Percentiles rank a stretch among this genome's conserved stretches.
Evolutionary conservation across 1,140 invertebrate species (phyloP).

Genomic region (Zaprionus vittiger): DNA sequence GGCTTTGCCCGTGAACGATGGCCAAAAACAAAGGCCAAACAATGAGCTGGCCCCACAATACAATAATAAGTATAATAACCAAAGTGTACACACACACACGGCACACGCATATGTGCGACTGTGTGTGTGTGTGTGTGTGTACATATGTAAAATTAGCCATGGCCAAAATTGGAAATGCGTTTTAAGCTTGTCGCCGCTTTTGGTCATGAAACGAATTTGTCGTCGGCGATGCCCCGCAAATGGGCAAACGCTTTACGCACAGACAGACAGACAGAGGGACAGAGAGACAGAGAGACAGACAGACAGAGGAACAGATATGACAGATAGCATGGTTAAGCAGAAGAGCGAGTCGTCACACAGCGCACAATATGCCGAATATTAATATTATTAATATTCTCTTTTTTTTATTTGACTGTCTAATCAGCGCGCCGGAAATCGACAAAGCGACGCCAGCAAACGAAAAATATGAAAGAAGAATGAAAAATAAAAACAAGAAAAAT

Average conservation of each 20-base stretch:
- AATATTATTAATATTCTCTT: not conserved
- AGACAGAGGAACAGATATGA: conserved; percentile 16
- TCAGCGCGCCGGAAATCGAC: conserved; percentile 28
- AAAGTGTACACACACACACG: not conserved
- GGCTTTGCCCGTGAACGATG: conserved; percentile 6
- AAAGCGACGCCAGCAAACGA: conserved; percentile 24
- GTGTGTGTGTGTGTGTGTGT: conserved; percentile 6
- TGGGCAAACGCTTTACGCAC: conserved; percentile 59
- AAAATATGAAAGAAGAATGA: not conserved
- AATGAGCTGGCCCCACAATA: conserved; percentile 27
- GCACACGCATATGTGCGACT: not conserved
- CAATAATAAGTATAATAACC: conserved; percentile 19
- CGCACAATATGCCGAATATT: conserved; percentile 4
- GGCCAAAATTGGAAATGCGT: conserved; percentile 74
- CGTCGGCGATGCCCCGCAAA: conserved; percentile 46
- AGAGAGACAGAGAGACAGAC: conserved; percentile 23
- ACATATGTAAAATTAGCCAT: conserved; percentile 71
- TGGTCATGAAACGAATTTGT: conserved; percentile 77
- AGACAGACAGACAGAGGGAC: conserved; percentile 35
- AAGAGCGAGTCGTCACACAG: not conserved
- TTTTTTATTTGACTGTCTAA: conserved; percentile 17
- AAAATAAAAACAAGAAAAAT: not conserved
- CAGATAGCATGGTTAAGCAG: conserved; percentile 26
- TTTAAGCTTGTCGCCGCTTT: conserved; percentile 71
- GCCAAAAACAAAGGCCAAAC: conserved; percentile 32